phyloP scores from a whole-genome alignment of 2,113 vertebrate species.

The Petrocephalus microphthalmus region DNA sequence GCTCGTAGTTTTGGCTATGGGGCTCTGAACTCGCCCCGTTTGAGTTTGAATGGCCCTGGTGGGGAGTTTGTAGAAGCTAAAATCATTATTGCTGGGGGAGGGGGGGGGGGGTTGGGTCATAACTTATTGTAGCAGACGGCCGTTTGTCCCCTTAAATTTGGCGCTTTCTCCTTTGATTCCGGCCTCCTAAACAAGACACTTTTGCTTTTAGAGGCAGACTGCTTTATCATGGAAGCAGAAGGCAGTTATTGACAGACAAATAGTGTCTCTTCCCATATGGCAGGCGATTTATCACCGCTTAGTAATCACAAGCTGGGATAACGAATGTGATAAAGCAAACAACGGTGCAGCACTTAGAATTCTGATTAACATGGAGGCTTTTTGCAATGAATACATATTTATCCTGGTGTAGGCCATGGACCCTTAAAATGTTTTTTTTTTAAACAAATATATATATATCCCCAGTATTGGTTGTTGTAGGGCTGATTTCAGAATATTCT shows the following conservation, averaged over 20 bases:
- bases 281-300: neutral
- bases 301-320: constrained; percentile 12
- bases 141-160: neutral
- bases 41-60: neutral
- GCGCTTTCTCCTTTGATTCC: neutral
- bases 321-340: constrained; percentile 8
- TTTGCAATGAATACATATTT: neutral
- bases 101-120: neutral
- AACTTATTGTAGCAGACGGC: neutral
- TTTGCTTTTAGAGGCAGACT: neutral
- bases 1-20: neutral
- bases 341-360: neutral
- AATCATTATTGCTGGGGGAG: neutral
- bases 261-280: neutral
- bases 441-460: neutral
- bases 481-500: neutral
- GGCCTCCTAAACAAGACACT: neutral
- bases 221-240: constrained; percentile 10
- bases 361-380: neutral
- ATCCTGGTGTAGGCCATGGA: neutral
- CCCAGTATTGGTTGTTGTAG: neutral
- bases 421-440: neutral
- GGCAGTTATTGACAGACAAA: constrained; percentile 11
- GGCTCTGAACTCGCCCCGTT: neutral
- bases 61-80: neutral